Conservation (phyloP, 2,888 invertebrate genomes). For the Smittia aterrima region DNA sequence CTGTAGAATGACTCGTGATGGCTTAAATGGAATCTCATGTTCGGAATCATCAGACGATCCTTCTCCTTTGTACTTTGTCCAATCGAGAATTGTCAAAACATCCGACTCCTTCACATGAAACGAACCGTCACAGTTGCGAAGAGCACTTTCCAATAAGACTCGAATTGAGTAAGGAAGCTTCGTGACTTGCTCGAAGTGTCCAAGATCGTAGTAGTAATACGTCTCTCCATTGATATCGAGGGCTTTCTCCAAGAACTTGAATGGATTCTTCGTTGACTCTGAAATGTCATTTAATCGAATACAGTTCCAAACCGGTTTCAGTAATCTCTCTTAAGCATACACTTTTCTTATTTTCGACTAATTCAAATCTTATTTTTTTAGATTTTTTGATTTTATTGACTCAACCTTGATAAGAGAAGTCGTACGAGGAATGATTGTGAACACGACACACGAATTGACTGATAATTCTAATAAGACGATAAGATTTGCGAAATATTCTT, state of each 20-base stretch:
- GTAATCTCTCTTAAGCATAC: too few relatives aligned
- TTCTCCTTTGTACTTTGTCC: constrained; percentile 62
- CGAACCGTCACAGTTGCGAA: constrained; percentile 87
- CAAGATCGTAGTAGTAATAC: constrained; percentile 78
- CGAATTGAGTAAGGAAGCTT: constrained; percentile 88
- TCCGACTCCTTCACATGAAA: constrained; percentile 85
- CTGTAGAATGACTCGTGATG: constrained; percentile 92
- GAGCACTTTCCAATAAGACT: constrained; percentile 90
- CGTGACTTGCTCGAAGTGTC: constrained; percentile 74
- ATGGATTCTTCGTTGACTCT: constrained; percentile 59
- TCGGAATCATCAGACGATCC: constrained; percentile 54
- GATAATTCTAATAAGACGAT: too few relatives aligned
- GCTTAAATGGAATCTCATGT: constrained; percentile 94
- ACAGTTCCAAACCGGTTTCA: background rate
- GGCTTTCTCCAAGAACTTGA: constrained; percentile 60
- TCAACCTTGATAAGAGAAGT: too few relatives aligned
- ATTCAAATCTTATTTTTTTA: too few relatives aligned
- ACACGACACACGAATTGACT: too few relatives aligned
- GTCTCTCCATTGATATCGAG: constrained; percentile 61
- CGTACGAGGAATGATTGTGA: too few relatives aligned
- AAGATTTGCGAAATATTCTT: too few relatives aligned
- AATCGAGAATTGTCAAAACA: constrained; percentile 83
- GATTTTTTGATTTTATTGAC: too few relatives aligned
- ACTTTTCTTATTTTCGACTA: too few relatives aligned
- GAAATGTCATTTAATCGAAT: background rate